These are phyloP conservation scores for Sporophila hypoxantha DNA, from an alignment of 2,113 vertebrate genomes.

Conservation along the genomic window DNA sequence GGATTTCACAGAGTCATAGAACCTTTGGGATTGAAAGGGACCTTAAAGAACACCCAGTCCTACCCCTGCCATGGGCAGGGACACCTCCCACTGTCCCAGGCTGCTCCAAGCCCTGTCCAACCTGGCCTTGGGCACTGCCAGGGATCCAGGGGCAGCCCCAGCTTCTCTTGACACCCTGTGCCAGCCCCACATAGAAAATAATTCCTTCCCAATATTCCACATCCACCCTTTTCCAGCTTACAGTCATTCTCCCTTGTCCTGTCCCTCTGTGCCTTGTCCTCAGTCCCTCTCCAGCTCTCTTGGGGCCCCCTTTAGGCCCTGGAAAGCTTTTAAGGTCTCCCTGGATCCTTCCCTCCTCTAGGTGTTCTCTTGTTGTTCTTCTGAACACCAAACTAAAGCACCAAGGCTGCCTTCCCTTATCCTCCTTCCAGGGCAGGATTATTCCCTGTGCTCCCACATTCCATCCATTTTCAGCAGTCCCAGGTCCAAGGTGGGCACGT, in stretches of 20 bases:
- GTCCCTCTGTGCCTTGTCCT: background rate
- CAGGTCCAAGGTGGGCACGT: background rate
- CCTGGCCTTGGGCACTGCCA: background rate
- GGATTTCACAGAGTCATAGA: background rate
- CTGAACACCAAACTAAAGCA: background rate
- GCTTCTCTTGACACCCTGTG: background rate
- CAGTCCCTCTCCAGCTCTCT: background rate
- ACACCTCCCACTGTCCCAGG: accelerated
- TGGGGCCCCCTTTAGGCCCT: background rate
- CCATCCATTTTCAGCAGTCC: background rate
- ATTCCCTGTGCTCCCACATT: accelerated
- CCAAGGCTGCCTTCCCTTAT: background rate
- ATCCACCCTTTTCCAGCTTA: background rate
- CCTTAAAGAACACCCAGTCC: accelerated
- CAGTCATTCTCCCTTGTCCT: background rate
- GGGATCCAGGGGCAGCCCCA: background rate
- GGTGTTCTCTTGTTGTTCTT: no score
- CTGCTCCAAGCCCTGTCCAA: accelerated
- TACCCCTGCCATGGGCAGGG: background rate
- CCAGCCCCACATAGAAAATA: accelerated
- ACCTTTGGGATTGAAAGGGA: background rate
- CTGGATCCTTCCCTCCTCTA: background rate
- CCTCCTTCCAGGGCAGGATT: background rate
- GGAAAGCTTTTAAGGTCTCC: background rate
- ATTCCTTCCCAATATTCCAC: background rate